These are phyloP conservation scores for Cheilosia variabilis DNA, from an alignment of 2,888 invertebrate species.

Conservation along the genomic window DNA sequence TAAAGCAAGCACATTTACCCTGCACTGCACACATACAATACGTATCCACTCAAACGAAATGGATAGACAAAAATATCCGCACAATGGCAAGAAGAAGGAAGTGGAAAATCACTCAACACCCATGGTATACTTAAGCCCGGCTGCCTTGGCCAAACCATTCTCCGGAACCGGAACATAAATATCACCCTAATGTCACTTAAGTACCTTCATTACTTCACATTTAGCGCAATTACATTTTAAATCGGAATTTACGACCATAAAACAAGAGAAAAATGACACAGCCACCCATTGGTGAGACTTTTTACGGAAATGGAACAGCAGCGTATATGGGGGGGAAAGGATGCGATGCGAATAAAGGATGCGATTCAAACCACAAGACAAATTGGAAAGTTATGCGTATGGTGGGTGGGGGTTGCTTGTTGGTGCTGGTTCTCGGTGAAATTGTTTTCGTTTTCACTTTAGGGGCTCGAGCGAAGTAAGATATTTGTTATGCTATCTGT, in stretches of 20 bases:
- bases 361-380: constrained; percentile 63
- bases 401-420: constrained; percentile 4
- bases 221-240: constrained; percentile 75
- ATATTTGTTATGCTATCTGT: constrained; percentile 45
- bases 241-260: constrained; percentile 75
- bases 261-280: constrained; percentile 70
- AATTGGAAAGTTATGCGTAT: constrained; percentile 74
- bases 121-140: background rate
- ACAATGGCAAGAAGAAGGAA: background rate
- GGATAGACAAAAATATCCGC: background rate
- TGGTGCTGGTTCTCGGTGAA: constrained; percentile 27
- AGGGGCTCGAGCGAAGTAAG: constrained; percentile 23
- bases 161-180: constrained; percentile 69
- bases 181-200: constrained; percentile 74
- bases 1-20: background rate
- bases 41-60: background rate
- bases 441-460: constrained; percentile 74
- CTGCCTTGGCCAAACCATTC: constrained; percentile 28
- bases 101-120: constrained; percentile 62
- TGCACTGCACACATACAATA: background rate
- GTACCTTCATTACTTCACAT: constrained; percentile 76
- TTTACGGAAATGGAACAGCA: constrained; percentile 49
- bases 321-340: constrained; percentile 21
- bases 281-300: constrained; percentile 50
- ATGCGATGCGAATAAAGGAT: constrained; percentile 68